Evolutionary conservation across 2,797 vertebrate species (phyloP).

Genomic region (Artibeus lituratus): DNA sequence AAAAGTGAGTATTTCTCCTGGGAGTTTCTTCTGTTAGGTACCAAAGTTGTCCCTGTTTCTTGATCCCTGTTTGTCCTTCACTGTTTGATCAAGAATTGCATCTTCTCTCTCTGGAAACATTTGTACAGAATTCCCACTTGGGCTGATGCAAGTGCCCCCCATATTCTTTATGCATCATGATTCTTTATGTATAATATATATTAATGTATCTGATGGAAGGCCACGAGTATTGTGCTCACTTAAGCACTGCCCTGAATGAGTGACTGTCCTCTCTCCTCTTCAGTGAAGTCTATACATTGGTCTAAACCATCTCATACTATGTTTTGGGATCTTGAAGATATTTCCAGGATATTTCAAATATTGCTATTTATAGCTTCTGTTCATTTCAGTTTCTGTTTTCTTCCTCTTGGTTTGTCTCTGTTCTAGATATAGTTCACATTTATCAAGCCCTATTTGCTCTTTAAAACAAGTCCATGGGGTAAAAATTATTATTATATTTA

Average conservation of each 20-base stretch:
- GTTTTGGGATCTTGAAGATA: background rate
- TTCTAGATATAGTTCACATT: too few relatives aligned
- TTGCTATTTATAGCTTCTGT: background rate
- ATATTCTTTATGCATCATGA: too few relatives aligned
- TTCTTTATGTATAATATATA: too few relatives aligned
- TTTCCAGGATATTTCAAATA: background rate
- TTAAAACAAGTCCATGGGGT: background rate
- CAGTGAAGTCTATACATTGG: background rate
- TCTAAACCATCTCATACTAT: background rate
- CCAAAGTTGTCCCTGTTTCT: background rate
- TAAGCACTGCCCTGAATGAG: background rate
- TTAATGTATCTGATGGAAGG: background rate
- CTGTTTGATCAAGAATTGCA: background rate
- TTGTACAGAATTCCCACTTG: background rate
- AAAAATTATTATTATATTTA: background rate
- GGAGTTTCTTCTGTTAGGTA: background rate
- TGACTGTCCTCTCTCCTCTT: background rate
- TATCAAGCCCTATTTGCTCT: background rate
- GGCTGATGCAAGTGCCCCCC: background rate
- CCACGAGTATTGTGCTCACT: rapidly evolving
- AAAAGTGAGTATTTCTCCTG: background rate
- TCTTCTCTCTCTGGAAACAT: background rate
- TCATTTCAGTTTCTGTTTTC: background rate
- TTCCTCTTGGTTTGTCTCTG: background rate
- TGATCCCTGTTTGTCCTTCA: too few relatives aligned